phyloP scores from a whole-genome alignment of 2,888 invertebrate species.

The Tetragonisca angustula region DNA sequence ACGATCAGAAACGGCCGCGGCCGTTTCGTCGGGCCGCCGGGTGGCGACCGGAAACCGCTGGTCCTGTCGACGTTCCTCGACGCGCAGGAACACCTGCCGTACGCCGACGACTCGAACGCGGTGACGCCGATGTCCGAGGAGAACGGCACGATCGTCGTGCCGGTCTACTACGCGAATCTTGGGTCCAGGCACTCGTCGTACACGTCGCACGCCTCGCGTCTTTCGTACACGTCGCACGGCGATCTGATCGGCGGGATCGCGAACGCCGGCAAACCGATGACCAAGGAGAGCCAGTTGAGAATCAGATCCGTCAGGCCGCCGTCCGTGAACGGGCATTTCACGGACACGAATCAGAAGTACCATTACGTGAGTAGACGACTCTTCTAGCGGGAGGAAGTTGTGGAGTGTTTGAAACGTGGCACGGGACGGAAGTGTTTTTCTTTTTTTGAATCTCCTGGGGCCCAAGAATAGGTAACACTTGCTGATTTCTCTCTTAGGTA shows the following conservation, averaged over 20 bases:
- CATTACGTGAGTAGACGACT: slow-evolving; percentile 86
- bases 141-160: slow-evolving; percentile 97
- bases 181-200: slow-evolving; percentile 97
- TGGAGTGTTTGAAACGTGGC: not conserved
- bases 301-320: slow-evolving; percentile 89
- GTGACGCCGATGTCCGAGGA: slow-evolving; percentile 99
- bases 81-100: slow-evolving; percentile 97
- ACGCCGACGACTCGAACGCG: slow-evolving; percentile 98
- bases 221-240: slow-evolving; percentile 97
- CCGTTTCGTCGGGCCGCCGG: slow-evolving; percentile 90
- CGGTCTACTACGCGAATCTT: slow-evolving; percentile 93
- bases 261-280: slow-evolving; percentile 88
- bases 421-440: not conserved
- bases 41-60: slow-evolving; percentile 95
- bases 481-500: too few species aligned
- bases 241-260: slow-evolving; percentile 92
- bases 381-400: not conserved
- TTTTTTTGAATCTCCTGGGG: too few species aligned
- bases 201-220: slow-evolving; percentile 96
- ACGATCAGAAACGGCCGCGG: slow-evolving; percentile 93
- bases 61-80: slow-evolving; percentile 97
- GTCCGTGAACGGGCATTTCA: slow-evolving; percentile 85
- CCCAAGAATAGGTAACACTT: too few species aligned
- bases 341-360: slow-evolving; percentile 87
- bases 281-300: slow-evolving; percentile 94